Conservation (phyloP, 1,140 invertebrate genomes). For the Eueides isabella region DNA sequence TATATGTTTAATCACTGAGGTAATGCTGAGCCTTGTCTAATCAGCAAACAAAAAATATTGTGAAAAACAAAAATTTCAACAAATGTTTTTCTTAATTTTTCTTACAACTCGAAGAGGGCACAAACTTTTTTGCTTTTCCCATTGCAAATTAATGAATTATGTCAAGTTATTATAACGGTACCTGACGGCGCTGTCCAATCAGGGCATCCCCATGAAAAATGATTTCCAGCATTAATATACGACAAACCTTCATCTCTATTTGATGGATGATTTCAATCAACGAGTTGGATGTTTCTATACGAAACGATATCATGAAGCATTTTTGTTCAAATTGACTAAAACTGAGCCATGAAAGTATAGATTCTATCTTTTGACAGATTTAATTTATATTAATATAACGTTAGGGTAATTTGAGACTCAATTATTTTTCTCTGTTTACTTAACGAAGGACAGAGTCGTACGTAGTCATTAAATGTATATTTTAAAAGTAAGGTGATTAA, state of each 20-base stretch:
- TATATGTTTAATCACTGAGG: not conserved
- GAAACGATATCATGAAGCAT: not conserved
- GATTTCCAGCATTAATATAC: constrained; percentile 26
- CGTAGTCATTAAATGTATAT: too few species aligned
- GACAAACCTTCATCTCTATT: constrained; percentile 22
- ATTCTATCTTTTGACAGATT: not conserved
- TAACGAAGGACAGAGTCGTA: too few species aligned
- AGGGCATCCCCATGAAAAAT: constrained; percentile 26
- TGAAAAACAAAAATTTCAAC: not conserved
- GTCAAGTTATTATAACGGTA: constrained; percentile 30
- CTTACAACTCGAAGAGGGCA: constrained; percentile 18
- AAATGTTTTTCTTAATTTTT: constrained; percentile 22
- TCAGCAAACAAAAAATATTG: not conserved
- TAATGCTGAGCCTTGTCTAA: not conserved
- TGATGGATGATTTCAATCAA: constrained; percentile 30
- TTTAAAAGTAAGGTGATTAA: too few species aligned
- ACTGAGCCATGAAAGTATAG: not conserved
- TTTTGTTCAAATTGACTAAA: constrained; percentile 3
- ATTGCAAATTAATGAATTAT: constrained; percentile 31
- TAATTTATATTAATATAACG: too few species aligned
- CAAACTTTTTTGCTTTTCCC: constrained; percentile 25
- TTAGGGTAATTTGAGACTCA: too few species aligned
- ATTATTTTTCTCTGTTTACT: too few species aligned
- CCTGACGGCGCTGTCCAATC: constrained; percentile 34
- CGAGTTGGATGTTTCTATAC: constrained; percentile 14